These are phyloP conservation scores for Leptinotarsa haldemani DNA, from an alignment of 2,888 invertebrate genomes.

Conservation along the genomic window DNA sequence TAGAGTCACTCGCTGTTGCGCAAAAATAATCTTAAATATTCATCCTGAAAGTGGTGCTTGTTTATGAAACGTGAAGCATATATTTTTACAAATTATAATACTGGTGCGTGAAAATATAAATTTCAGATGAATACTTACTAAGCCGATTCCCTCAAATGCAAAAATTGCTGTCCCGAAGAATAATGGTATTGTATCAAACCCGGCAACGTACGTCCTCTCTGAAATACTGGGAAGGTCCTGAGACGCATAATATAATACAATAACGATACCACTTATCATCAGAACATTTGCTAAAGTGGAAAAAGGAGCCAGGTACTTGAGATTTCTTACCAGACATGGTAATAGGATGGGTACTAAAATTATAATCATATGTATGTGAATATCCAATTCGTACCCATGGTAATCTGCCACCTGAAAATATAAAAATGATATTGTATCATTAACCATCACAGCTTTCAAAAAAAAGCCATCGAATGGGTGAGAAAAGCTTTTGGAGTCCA, in stretches of 20 bases:
- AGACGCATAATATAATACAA: conserved; percentile 81
- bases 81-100: too few species aligned
- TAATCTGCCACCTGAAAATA: conserved; percentile 75
- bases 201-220: conserved; percentile 72
- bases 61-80: too few species aligned
- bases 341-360: conserved; percentile 79
- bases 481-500: too few species aligned
- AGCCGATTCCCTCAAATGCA: conserved; percentile 95
- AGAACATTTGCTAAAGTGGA: conserved; percentile 83
- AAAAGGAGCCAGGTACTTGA: conserved; percentile 81
- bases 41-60: too few species aligned
- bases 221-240: conserved; percentile 76
- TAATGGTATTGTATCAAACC: conserved; percentile 76
- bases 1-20: too few species aligned
- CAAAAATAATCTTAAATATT: too few species aligned
- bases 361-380: conserved; percentile 80
- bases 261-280: conserved; percentile 79
- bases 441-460: too few species aligned
- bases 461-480: too few species aligned
- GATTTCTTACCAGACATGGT: conserved; percentile 80
- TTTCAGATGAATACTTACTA: conserved; percentile 70
- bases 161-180: conserved; percentile 97
- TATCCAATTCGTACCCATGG: conserved; percentile 72
- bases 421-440: too few species aligned
- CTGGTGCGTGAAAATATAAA: too few species aligned